Base-by-base conservation (phyloP, 2,797 vertebrate genomes). In the Decapterus maruadsi region DNA sequence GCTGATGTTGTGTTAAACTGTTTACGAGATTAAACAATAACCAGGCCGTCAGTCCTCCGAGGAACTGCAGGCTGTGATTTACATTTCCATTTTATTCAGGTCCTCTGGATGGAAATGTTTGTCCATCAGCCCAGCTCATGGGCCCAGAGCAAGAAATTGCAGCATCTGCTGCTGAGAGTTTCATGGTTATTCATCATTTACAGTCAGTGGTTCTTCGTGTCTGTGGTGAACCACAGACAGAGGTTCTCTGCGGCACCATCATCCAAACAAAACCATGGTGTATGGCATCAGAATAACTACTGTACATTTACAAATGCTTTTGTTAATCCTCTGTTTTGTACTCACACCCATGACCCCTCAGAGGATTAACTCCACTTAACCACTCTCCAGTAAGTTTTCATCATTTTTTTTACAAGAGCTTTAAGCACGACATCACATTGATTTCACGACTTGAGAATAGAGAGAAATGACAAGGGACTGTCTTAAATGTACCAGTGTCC, bases 1-100 rank as follows among this genome's bases (percentile, higher is more conserved):
- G 55, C 54, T 58, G 55, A 57, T 73, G 46, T 34, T 57, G 8
- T 34, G 42, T n/a, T 48, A 48, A 38, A 59, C 43, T 16, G 20
- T 29, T 59, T 8, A 20, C 19, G 6, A 38, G 58, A 13, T 36
- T 31, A 45, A n/a, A 55, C n/a, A 50, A 58, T 65, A 57, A 29
- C 54, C 22, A 20, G 6, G 42, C n/a, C 43, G 17, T 34, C 12
- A 2, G 55, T 6, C 50, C 20, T 26, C 12, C 0, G 2, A n/a
- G 19, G 8, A 72, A 64, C 62, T 36, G 19, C 16, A 46, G 42
- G 60, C 19, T 48, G 43, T 45, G 59, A 61, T 26, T 43, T 11
- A 5, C 34, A 9, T 63, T 62, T 59, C 6, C 20, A 6, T 26
- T 53, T 13, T 22, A 13, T 14, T 26, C 20, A 38, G 4, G 11